Conservation (phyloP, 2,797 vertebrate species). For the Setipinna tenuifilis region DNA sequence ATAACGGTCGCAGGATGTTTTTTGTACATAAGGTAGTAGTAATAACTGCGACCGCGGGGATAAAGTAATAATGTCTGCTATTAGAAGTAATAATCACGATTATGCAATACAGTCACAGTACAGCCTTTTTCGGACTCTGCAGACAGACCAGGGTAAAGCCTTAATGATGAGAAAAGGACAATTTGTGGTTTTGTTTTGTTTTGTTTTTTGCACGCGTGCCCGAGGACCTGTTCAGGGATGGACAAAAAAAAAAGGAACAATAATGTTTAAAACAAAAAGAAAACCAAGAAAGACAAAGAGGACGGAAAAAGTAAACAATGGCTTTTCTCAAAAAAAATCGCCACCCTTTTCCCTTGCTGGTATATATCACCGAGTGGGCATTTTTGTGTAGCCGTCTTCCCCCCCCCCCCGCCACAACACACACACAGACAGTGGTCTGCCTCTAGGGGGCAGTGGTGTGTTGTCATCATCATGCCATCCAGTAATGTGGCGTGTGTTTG, state of each 20-base stretch:
- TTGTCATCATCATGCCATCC: neutral
- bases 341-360: neutral
- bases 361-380: neutral
- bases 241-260: neutral
- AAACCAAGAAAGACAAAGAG: neutral
- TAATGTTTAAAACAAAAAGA: neutral
- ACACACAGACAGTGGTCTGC: neutral
- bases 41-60: conserved; percentile 56
- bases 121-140: conserved; percentile 64
- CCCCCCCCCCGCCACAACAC: neutral
- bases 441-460: neutral
- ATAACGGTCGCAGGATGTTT: conserved; percentile 59
- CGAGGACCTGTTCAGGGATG: conserved; percentile 13
- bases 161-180: conserved; percentile 64
- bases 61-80: conserved; percentile 46
- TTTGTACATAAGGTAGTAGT: conserved; percentile 62
- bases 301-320: neutral
- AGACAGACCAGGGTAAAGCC: conserved; percentile 62
- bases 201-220: conserved; percentile 26
- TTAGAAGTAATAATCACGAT: conserved; percentile 59
- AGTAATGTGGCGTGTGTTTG: too few relatives aligned
- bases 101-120: conserved; percentile 79
- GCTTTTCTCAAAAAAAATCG: neutral
- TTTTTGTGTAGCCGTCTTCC: neutral
- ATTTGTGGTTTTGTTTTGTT: conserved; percentile 34